Conservation (phyloP, 2,797 vertebrate genomes). For the Pteropus rufus region DNA sequence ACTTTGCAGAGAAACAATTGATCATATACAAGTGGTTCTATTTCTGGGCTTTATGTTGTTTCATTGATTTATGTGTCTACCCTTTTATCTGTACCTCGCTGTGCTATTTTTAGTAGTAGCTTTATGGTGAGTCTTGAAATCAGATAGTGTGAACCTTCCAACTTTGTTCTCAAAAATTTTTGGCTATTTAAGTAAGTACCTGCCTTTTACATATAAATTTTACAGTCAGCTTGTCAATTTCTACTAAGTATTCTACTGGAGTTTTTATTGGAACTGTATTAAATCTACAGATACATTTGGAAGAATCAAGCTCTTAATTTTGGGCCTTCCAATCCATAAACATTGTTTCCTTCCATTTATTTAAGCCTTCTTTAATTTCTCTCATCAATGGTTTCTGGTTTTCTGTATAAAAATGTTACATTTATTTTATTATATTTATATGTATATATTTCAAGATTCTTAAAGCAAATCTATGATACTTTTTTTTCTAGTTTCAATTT, state of each 20-base stretch:
- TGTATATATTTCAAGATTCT: background rate
- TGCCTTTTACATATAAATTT: background rate
- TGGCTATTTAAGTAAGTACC: background rate
- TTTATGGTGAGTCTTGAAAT: background rate
- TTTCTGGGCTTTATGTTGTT: background rate
- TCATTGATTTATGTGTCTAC: background rate
- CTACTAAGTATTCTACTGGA: background rate
- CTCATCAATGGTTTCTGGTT: background rate
- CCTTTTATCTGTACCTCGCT: background rate
- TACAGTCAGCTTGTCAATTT: background rate
- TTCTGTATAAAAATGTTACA: background rate
- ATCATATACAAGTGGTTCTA: background rate
- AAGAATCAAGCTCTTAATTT: background rate
- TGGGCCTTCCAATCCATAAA: background rate
- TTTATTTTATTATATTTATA: background rate
- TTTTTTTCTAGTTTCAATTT: background rate
- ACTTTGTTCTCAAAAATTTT: background rate
- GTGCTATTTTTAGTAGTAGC: background rate
- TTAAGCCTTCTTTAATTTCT: background rate
- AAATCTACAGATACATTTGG: background rate
- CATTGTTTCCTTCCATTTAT: background rate
- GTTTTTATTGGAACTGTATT: background rate
- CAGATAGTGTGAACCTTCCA: background rate
- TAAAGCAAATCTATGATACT: background rate
- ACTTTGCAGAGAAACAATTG: background rate